Evolutionary conservation across 2,888 invertebrate genomes (phyloP).

Genomic region (Chrysolina oricalcia): DNA sequence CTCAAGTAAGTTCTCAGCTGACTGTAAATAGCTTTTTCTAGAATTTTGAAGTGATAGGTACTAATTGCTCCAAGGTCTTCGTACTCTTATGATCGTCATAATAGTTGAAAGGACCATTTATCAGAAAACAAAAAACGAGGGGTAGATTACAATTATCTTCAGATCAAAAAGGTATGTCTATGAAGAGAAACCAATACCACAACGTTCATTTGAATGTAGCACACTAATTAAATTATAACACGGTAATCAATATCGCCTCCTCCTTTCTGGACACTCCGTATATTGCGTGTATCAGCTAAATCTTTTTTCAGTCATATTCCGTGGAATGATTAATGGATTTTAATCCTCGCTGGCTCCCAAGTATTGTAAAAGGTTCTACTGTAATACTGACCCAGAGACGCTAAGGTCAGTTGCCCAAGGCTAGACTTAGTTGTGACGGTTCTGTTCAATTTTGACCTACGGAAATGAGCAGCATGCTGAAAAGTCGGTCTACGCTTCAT

Average conservation of each 20-base stretch:
- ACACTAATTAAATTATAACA: background rate
- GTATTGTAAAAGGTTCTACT: slow-evolving; percentile 37
- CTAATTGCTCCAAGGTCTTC: too few relatives aligned
- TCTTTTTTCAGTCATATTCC: background rate
- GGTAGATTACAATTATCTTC: too few relatives aligned
- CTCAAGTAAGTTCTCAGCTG: too few relatives aligned
- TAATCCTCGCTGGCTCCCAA: slow-evolving; percentile 19
- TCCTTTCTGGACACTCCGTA: background rate
- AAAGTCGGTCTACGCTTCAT: slow-evolving; percentile 20
- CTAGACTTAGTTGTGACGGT: slow-evolving; percentile 9
- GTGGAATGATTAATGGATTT: slow-evolving; percentile 12
- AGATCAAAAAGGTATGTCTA: too few relatives aligned
- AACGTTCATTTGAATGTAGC: background rate
- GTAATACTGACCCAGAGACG: slow-evolving; percentile 43
- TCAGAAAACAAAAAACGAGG: too few relatives aligned
- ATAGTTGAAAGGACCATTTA: too few relatives aligned
- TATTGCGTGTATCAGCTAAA: background rate
- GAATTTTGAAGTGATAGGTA: too few relatives aligned
- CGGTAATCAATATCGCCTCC: background rate
- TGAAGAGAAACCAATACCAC: background rate
- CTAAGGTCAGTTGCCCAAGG: slow-evolving; percentile 20
- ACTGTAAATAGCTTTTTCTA: too few relatives aligned
- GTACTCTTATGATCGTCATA: too few relatives aligned
- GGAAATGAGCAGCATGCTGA: slow-evolving; percentile 23
- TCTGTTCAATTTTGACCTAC: slow-evolving; percentile 13